Conservation (phyloP, 2,888 invertebrate genomes). For the Ctena decussata region DNA sequence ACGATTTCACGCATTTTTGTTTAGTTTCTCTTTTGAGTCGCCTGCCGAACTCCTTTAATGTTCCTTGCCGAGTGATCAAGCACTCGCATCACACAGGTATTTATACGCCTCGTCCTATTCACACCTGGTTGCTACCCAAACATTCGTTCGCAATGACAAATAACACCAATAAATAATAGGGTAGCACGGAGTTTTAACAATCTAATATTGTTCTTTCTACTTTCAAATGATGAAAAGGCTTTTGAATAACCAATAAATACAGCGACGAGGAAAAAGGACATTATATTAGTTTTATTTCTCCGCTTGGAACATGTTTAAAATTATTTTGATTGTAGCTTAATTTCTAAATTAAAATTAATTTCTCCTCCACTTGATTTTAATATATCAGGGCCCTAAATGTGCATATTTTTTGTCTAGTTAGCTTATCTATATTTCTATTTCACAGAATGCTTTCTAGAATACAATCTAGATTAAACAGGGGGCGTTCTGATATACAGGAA, state of each 20-base stretch:
- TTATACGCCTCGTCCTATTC: background rate
- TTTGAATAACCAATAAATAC: background rate
- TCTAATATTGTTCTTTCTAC: background rate
- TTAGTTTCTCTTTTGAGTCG: background rate
- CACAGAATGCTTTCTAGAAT: no score
- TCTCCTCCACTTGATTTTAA: no score
- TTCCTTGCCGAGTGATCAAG: background rate
- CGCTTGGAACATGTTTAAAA: no score
- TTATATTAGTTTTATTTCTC: no score
- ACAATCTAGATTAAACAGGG: no score
- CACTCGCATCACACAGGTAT: background rate
- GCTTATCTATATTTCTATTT: no score
- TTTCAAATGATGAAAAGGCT: slow-evolving; percentile 5
- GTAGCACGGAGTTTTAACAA: background rate
- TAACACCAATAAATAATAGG: background rate
- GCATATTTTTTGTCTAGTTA: no score
- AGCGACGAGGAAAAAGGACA: background rate
- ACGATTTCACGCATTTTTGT: background rate
- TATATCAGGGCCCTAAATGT: no score
- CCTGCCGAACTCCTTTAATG: background rate
- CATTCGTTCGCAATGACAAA: background rate
- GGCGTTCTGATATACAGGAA: no score
- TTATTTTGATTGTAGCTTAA: no score
- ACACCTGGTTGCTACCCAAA: background rate
- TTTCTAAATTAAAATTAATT: no score